Evolutionary conservation across 2,797 vertebrate genomes (phyloP).

Genomic region (Thunnus albacares): DNA sequence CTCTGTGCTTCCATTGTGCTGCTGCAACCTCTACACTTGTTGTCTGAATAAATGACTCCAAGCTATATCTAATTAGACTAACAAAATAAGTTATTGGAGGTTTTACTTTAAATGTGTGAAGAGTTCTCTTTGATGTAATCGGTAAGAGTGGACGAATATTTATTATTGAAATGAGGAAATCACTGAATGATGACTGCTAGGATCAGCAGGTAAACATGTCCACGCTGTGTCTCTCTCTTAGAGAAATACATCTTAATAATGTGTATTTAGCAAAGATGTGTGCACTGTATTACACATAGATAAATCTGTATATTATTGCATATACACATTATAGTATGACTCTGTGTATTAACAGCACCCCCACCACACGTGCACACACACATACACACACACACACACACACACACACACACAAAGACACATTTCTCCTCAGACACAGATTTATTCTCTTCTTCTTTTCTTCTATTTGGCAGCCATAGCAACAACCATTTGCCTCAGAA

Average conservation of each 20-base stretch:
- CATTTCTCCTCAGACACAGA: conserved; percentile 24
- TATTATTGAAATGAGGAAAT: no score
- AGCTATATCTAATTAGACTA: no score
- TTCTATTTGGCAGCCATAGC: conserved; percentile 74
- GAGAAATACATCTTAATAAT: not conserved
- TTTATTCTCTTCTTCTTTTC: conserved; percentile 52
- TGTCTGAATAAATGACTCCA: no score
- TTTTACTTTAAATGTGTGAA: no score
- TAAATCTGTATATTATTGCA: not conserved
- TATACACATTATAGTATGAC: not conserved
- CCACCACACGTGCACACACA: not conserved
- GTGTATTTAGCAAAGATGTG: not conserved
- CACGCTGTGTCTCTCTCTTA: not conserved
- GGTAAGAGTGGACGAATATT: no score
- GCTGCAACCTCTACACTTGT: no score
- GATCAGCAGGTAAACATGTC: not conserved
- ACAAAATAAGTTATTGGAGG: no score
- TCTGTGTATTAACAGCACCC: not conserved
- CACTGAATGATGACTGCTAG: not conserved
- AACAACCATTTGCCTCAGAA: conserved; percentile 80
- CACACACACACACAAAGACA: conserved; percentile 15
- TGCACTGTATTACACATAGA: not conserved
- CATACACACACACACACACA: conserved; percentile 8
- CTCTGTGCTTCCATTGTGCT: no score
- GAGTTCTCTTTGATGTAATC: no score